Percentiles rank a stretch among this genome's conserved stretches.
Evolutionary conservation across 1,140 invertebrate genomes (phyloP).

Genomic region (Halesus radiatus): DNA sequence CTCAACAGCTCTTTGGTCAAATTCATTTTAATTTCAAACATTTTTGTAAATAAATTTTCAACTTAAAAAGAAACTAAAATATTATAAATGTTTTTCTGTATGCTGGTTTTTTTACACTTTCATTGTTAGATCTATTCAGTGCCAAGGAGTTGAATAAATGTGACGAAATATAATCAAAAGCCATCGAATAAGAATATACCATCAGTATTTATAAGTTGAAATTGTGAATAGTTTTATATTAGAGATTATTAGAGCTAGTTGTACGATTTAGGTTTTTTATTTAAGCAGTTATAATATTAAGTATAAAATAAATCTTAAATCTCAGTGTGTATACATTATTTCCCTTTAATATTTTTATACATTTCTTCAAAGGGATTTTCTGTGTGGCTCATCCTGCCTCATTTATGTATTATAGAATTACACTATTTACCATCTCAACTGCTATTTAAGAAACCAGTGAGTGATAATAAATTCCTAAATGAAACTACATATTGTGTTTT

Average conservation of each 20-base stretch:
- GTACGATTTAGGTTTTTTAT: conserved; percentile 40
- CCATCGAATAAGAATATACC: conserved; percentile 39
- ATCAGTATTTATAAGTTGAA: conserved; percentile 56
- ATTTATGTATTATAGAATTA: conserved; percentile 40
- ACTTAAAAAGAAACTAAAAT: neutral
- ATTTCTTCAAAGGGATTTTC: conserved; percentile 33
- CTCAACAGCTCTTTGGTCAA: conserved; percentile 10
- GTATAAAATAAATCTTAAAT: conserved; percentile 31
- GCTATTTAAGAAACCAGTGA: conserved; percentile 55
- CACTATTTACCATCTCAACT: conserved; percentile 43
- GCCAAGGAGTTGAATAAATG: conserved; percentile 31
- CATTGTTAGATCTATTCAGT: conserved; percentile 11
- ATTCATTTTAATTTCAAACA: conserved; percentile 2
- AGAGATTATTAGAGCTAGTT: conserved; percentile 43
- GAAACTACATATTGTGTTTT: conserved; percentile 1
- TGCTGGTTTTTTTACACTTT: neutral
- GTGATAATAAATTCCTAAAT: conserved; percentile 58
- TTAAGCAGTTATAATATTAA: conserved; percentile 41
- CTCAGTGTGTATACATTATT: conserved; percentile 22
- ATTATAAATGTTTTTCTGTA: neutral
- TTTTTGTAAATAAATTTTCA: conserved; percentile 24
- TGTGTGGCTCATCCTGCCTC: conserved; percentile 21
- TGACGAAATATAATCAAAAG: conserved; percentile 34
- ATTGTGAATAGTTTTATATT: conserved; percentile 55
- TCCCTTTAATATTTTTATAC: conserved; percentile 42